Percentiles rank a stretch among this genome's conserved stretches.
Evolutionary conservation across 2,888 invertebrate genomes (phyloP).

Genomic region (Tenthredo notha): DNA sequence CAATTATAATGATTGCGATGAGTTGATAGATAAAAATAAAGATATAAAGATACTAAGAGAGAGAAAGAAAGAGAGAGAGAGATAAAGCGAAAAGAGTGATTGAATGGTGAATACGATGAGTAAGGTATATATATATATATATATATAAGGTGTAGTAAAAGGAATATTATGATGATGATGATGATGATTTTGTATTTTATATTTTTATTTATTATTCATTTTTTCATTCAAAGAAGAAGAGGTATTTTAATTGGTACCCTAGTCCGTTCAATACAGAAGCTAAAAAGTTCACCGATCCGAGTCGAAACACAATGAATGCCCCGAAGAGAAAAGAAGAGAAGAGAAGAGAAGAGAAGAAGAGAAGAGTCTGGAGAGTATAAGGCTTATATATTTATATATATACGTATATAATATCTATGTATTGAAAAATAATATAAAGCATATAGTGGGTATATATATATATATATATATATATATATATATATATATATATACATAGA

Average conservation of each 20-base stretch:
- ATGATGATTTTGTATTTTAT: neutral
- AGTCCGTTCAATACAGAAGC: constrained; percentile 52
- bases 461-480: too few relatives aligned
- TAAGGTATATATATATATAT: neutral
- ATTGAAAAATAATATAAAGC: constrained; percentile 23
- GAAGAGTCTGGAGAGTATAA: constrained; percentile 14
- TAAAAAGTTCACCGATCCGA: constrained; percentile 53
- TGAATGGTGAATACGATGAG: constrained; percentile 3
- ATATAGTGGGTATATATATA: neutral
- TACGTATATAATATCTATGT: neutral
- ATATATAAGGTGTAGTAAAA: neutral
- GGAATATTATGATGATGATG: neutral
- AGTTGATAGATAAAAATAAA: neutral
- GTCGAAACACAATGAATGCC: constrained; percentile 48
- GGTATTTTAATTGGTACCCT: constrained; percentile 53
- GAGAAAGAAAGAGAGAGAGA: neutral
- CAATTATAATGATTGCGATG: neutral
- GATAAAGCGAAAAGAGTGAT: too few relatives aligned
- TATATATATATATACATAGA: too few relatives aligned
- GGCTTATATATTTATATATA: constrained; percentile 33
- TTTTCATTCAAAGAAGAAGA: constrained; percentile 6
- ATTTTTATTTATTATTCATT: neutral
- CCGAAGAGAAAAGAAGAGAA: constrained; percentile 23
- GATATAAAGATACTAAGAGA: neutral
- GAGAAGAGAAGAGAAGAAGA: neutral